These are phyloP conservation scores for Oscheius myriophilus DNA, from an alignment of 2,888 invertebrate genomes.

Conservation along the genomic window DNA sequence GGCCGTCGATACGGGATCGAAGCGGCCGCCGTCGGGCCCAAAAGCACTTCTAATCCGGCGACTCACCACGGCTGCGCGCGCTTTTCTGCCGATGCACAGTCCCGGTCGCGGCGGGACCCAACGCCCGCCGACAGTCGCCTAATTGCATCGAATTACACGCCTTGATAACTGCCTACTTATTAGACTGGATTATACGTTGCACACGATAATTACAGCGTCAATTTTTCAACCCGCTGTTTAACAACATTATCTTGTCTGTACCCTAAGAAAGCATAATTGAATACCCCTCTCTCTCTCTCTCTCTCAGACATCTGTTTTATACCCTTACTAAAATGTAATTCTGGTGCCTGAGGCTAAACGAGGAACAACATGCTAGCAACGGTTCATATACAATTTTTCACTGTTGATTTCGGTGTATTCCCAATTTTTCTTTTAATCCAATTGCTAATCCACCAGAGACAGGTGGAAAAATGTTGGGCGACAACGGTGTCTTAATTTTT, in stretches of 20 bases:
- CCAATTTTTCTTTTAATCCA: background rate
- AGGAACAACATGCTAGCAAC: background rate
- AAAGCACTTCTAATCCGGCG: slow-evolving; percentile 24
- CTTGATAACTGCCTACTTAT: background rate
- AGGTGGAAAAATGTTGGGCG: too few species aligned
- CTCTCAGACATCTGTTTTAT: background rate
- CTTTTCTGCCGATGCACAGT: background rate
- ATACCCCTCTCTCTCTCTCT: background rate
- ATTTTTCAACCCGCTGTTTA: background rate
- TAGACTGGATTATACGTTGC: background rate
- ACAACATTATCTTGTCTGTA: too few species aligned
- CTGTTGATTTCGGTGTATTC: background rate
- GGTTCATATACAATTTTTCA: too few species aligned
- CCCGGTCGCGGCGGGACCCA: background rate
- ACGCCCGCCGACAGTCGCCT: background rate
- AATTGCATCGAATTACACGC: background rate
- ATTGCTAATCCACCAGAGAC: background rate
- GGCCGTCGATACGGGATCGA: slow-evolving; percentile 29
- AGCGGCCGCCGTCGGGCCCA: slow-evolving; percentile 15
- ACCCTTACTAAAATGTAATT: background rate
- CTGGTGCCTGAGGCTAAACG: background rate
- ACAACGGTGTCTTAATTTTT: too few species aligned
- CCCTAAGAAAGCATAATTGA: background rate
- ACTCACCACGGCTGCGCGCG: background rate
- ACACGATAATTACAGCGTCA: background rate